Evolutionary conservation across 2,888 invertebrate species (phyloP).

Genomic region (Acrobasis consociella): DNA sequence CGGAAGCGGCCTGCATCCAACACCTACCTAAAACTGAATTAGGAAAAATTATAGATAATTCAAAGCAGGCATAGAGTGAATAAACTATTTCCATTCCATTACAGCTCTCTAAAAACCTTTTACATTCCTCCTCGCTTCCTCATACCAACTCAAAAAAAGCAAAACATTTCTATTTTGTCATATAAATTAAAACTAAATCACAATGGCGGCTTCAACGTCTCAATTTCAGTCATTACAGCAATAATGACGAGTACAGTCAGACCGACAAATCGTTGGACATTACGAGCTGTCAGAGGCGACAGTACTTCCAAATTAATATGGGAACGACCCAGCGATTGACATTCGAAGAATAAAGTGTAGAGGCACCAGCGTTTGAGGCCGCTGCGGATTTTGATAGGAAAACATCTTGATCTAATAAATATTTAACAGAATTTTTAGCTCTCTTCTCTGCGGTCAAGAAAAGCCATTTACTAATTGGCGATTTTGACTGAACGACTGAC

Average conservation of each 20-base stretch:
- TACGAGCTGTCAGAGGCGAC: constrained; percentile 67
- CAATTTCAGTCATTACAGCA: constrained; percentile 30
- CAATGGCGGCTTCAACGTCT: constrained; percentile 29
- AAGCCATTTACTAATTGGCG: too few species aligned
- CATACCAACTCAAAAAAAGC: constrained; percentile 23
- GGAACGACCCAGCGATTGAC: constrained; percentile 68
- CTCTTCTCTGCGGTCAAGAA: too few species aligned
- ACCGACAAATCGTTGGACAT: constrained; percentile 66
- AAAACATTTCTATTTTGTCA: constrained; percentile 31
- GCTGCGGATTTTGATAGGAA: background rate
- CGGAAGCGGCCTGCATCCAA: too few species aligned
- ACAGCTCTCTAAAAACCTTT: background rate
- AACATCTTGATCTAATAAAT: too few species aligned
- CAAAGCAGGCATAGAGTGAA: too few species aligned
- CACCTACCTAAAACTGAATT: too few species aligned
- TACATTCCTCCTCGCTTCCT: background rate
- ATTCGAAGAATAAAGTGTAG: constrained; percentile 47
- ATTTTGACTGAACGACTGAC: too few species aligned
- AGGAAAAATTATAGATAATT: too few species aligned
- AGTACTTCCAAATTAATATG: constrained; percentile 73
- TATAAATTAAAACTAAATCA: constrained; percentile 34
- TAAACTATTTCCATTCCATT: background rate
- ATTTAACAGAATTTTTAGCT: too few species aligned
- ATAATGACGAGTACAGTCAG: constrained; percentile 43
- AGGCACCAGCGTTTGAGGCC: constrained; percentile 31